Conservation (phyloP, 2,888 invertebrate genomes). For the Melieria picta region DNA sequence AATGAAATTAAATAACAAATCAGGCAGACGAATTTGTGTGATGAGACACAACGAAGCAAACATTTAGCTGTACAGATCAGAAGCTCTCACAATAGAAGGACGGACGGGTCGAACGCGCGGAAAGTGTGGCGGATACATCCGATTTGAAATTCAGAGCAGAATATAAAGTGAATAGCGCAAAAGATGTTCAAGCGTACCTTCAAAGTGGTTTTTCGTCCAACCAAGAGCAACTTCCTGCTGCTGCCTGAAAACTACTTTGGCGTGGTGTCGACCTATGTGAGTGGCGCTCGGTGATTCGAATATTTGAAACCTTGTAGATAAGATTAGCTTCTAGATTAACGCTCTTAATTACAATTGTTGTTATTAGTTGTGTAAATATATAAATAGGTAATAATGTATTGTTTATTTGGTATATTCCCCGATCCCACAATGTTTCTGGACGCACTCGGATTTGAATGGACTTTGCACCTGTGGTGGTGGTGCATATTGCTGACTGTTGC, state of each 20-base stretch:
- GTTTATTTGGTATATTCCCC: slow-evolving; percentile 11
- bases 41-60: too few relatives aligned
- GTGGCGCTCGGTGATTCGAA: slow-evolving; percentile 41
- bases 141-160: not conserved
- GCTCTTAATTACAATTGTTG: slow-evolving; percentile 17
- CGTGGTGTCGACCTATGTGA: slow-evolving; percentile 65
- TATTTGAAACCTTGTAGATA: not conserved
- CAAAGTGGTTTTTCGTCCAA: slow-evolving; percentile 63
- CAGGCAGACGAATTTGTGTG: too few relatives aligned
- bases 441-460: not conserved
- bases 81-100: too few relatives aligned
- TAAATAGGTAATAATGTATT: slow-evolving; percentile 24
- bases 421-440: slow-evolving; percentile 19
- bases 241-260: slow-evolving; percentile 64
- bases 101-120: too few relatives aligned
- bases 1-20: too few relatives aligned
- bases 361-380: slow-evolving; percentile 8
- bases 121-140: too few relatives aligned
- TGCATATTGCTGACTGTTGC: too few relatives aligned
- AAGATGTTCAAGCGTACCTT: slow-evolving; percentile 65
- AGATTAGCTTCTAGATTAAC: slow-evolving; percentile 1
- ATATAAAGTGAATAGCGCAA: not conserved
- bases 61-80: too few relatives aligned
- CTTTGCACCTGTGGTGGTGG: too few relatives aligned
- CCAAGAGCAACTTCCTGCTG: slow-evolving; percentile 61